Conservation (phyloP, 1,140 invertebrate genomes). For the Drosophila santomea region DNA sequence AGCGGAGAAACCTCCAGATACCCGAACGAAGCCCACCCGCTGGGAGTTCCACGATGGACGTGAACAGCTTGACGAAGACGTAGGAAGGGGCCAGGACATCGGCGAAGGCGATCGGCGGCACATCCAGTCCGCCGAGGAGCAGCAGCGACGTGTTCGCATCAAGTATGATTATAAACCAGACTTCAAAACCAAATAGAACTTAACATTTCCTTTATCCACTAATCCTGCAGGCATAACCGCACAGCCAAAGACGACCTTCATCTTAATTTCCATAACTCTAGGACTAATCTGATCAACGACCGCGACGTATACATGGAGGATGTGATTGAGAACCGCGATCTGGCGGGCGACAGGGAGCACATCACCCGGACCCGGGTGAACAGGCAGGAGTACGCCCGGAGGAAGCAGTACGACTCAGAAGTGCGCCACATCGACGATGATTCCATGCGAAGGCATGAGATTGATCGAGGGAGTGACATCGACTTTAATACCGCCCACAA, state of each 20-base stretch:
- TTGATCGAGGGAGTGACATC: slow-evolving; percentile 90
- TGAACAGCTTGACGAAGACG: slow-evolving; percentile 79
- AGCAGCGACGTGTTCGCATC: slow-evolving; percentile 77
- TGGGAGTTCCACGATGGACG: slow-evolving; percentile 89
- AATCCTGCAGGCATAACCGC: slow-evolving; percentile 57
- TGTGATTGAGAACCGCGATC: slow-evolving; percentile 85
- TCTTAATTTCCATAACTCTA: slow-evolving; percentile 83
- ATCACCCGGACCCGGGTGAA: slow-evolving; percentile 81
- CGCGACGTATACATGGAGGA: slow-evolving; percentile 87
- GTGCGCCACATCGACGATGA: slow-evolving; percentile 88
- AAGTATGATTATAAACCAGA: slow-evolving; percentile 41
- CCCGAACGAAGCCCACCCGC: slow-evolving; percentile 88
- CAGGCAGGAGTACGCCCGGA: slow-evolving; percentile 81
- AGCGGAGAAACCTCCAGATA: slow-evolving; percentile 88
- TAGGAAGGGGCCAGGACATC: slow-evolving; percentile 54
- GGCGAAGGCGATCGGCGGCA: slow-evolving; percentile 37
- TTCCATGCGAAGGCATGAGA: slow-evolving; percentile 90
- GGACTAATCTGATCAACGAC: slow-evolving; percentile 85
- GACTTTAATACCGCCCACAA: slow-evolving; percentile 85
- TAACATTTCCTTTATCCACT: background rate
- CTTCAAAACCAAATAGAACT: background rate
- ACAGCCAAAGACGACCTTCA: slow-evolving; percentile 81
- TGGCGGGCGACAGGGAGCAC: slow-evolving; percentile 84
- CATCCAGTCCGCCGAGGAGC: slow-evolving; percentile 73
- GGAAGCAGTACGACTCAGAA: slow-evolving; percentile 88